phyloP scores from a whole-genome alignment of 1,140 invertebrate species.

The Copidosoma floridanum region DNA sequence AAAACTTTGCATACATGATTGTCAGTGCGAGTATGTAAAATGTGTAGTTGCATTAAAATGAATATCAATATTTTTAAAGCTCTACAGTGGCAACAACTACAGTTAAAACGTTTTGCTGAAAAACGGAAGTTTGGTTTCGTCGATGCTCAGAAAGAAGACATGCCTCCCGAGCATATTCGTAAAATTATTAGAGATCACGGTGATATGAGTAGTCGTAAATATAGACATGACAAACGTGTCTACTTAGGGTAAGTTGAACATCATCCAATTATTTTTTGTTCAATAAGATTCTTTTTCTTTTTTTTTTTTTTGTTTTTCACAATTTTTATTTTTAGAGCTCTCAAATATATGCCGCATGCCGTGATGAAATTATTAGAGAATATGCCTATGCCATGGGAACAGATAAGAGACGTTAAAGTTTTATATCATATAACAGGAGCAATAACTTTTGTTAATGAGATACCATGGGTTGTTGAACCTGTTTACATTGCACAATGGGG shows the following conservation, averaged over 20 bases:
- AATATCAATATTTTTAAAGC: slow-evolving; percentile 56
- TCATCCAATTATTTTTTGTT: slow-evolving; percentile 1
- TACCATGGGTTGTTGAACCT: slow-evolving; percentile 99
- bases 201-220: slow-evolving; percentile 99
- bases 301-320: no score
- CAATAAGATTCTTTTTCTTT: slow-evolving; percentile 1
- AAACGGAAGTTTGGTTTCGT: slow-evolving; percentile 99
- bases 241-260: slow-evolving; percentile 79
- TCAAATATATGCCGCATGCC: slow-evolving; percentile 99
- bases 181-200: slow-evolving; percentile 99
- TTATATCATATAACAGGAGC: slow-evolving; percentile 98
- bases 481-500: slow-evolving; percentile 99
- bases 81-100: slow-evolving; percentile 97
- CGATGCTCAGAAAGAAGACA: slow-evolving; percentile 98
- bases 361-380: slow-evolving; percentile 98
- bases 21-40: slow-evolving; percentile 41
- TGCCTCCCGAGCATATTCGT: slow-evolving; percentile 98
- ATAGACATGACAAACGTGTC: slow-evolving; percentile 97
- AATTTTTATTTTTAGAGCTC: slow-evolving; percentile 66
- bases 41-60: slow-evolving; percentile 41
- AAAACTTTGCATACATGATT: no score
- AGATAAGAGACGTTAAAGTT: slow-evolving; percentile 97
- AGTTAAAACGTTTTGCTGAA: slow-evolving; percentile 96
- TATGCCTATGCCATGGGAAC: slow-evolving; percentile 99
- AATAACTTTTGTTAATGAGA: slow-evolving; percentile 99